Percentiles rank a stretch among this genome's conserved stretches.
Evolutionary conservation across 2,797 vertebrate genomes (phyloP).

Genomic region (Sitta carolinensis): DNA sequence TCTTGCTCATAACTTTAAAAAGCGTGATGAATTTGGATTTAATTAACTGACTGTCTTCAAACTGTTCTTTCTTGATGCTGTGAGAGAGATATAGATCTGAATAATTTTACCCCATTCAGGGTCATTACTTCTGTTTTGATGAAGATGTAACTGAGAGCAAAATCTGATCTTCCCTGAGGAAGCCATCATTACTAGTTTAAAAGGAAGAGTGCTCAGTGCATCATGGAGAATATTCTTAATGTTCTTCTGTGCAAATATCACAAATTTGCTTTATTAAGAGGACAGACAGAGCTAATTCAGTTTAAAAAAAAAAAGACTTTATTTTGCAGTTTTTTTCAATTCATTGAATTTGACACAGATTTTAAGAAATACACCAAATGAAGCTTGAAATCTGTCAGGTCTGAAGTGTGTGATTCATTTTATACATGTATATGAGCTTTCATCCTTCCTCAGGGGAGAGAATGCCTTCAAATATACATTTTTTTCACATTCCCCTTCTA

Average conservation of each 20-base stretch:
- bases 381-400: not conserved
- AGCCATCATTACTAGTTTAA: not conserved
- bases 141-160: not conserved
- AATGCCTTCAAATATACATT: not conserved
- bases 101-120: not conserved
- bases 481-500: constrained; percentile 15
- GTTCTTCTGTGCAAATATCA: not conserved
- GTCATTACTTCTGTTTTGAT: not conserved
- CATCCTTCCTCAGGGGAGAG: not conserved
- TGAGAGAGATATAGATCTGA: not conserved
- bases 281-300: not conserved
- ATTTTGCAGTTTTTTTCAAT: not conserved
- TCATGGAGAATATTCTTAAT: not conserved
- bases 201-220: not conserved
- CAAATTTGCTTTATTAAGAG: not conserved
- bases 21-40: not conserved
- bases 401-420: not conserved
- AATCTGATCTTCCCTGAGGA: not conserved
- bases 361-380: not conserved
- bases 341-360: not conserved
- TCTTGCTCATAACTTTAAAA: not conserved
- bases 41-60: not conserved
- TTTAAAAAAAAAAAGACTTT: not conserved
- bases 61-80: not conserved
- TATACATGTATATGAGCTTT: not conserved